Conservation (phyloP, 2,113 vertebrate species). For the Cyanocitta stelleri region DNA sequence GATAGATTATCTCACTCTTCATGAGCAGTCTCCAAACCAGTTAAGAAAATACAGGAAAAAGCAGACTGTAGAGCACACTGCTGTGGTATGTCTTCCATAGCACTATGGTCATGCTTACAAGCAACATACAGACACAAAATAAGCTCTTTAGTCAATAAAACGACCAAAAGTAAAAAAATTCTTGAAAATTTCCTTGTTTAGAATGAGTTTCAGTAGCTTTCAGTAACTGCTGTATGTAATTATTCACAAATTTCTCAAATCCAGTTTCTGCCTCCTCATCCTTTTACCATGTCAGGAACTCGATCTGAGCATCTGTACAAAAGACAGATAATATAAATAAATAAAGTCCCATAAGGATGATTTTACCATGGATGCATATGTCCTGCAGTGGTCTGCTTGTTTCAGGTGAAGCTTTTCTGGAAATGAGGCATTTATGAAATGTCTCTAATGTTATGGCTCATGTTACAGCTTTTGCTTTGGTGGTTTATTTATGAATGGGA, state of each 20-base stretch:
- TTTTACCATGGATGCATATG: neutral
- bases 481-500: neutral
- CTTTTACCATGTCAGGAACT: neutral
- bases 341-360: neutral
- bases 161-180: neutral
- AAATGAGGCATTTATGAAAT: neutral
- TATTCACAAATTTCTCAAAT: neutral
- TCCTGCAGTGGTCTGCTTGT: neutral
- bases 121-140: neutral
- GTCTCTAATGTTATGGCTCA: neutral
- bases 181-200: neutral
- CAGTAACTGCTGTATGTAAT: neutral
- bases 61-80: neutral
- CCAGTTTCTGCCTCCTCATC: neutral
- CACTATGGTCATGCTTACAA: neutral
- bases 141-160: neutral
- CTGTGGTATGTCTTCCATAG: neutral
- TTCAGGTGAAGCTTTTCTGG: neutral
- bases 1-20: neutral
- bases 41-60: neutral
- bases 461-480: neutral
- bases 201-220: neutral
- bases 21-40: neutral
- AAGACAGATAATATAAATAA: neutral
- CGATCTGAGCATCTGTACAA: accelerated